Conservation (phyloP, 2,797 vertebrate species). For the Sebastes reedi region DNA sequence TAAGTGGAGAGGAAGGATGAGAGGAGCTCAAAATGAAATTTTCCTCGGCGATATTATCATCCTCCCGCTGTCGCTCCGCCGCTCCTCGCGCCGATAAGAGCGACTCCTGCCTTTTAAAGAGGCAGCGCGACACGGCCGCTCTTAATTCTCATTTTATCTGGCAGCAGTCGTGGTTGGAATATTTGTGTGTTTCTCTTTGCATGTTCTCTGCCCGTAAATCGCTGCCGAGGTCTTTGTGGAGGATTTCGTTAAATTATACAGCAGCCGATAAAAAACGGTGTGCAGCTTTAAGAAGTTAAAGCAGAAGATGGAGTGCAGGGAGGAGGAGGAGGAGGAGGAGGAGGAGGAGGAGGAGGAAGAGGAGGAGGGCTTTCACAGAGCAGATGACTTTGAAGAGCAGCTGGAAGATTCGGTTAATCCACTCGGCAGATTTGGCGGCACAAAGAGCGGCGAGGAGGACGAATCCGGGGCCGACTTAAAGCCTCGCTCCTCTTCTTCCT, state of each 20-base stretch:
- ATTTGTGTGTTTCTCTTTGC: slow-evolving; percentile 1
- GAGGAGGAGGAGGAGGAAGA: too few species aligned
- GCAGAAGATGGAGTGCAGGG: slow-evolving; percentile 33
- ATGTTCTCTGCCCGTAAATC: slow-evolving; percentile 41
- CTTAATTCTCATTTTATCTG: slow-evolving; percentile 29
- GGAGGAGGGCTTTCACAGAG: neutral
- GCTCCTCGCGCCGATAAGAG: slow-evolving; percentile 2
- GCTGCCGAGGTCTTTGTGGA: slow-evolving; percentile 52
- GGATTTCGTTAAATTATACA: slow-evolving; percentile 74
- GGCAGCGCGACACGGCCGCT: neutral
- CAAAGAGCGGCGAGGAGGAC: slow-evolving; percentile 61
- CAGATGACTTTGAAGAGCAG: slow-evolving; percentile 68
- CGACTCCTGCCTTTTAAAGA: slow-evolving; percentile 15
- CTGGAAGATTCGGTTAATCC: slow-evolving; percentile 74
- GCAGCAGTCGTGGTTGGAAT: slow-evolving; percentile 9
- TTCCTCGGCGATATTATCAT: slow-evolving; percentile 19
- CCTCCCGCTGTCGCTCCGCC: neutral
- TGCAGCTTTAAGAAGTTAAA: slow-evolving; percentile 65
- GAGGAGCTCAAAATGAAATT: slow-evolving; percentile 24
- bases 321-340: too few species aligned
- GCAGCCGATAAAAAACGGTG: slow-evolving; percentile 63
- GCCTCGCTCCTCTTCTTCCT: slow-evolving; percentile 20
- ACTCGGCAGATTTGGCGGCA: slow-evolving; percentile 71
- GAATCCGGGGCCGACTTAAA: slow-evolving; percentile 51
- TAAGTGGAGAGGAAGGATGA: slow-evolving; percentile 28